These are phyloP conservation scores for Urophycis tenuis DNA, from an alignment of 2,797 vertebrate species.

Conservation along the genomic window DNA sequence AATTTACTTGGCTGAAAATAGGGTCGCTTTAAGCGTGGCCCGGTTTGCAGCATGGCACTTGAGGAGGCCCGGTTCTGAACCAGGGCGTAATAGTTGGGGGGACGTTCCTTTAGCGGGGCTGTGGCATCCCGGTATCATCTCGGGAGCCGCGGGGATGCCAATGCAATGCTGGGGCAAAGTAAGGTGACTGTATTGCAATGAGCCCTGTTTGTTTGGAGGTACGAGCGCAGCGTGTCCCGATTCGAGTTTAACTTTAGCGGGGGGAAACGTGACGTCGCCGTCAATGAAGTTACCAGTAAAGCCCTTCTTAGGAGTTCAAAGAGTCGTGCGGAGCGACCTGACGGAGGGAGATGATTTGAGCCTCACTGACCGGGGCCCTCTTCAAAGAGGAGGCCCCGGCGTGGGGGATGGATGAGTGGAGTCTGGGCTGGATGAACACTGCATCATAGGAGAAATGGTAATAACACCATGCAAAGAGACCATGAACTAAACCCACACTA, in stretches of 20 bases:
- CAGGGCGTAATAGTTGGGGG: background rate
- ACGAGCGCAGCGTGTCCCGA: background rate
- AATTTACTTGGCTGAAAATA: background rate
- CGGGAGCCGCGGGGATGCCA: background rate
- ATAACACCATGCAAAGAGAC: background rate
- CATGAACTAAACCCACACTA: conserved; percentile 65
- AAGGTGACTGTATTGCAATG: background rate
- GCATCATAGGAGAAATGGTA: background rate
- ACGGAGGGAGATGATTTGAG: background rate
- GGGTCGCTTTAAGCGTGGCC: conserved; percentile 8
- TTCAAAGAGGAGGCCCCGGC: background rate
- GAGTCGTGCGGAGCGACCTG: background rate
- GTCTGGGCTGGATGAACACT: background rate
- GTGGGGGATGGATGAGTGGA: too few species aligned
- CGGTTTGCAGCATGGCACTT: conserved; percentile 19
- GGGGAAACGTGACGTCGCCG: background rate
- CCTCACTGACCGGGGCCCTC: background rate
- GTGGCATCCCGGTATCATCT: background rate
- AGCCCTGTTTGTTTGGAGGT: background rate
- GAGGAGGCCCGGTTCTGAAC: conserved; percentile 27
- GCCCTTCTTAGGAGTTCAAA: background rate
- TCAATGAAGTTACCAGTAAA: background rate
- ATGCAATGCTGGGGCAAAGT: background rate
- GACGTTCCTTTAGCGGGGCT: background rate
- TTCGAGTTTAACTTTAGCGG: background rate